These are phyloP conservation scores for Pharmacophagus antenor DNA, from an alignment of 2,888 invertebrate genomes.

Conservation along the genomic window DNA sequence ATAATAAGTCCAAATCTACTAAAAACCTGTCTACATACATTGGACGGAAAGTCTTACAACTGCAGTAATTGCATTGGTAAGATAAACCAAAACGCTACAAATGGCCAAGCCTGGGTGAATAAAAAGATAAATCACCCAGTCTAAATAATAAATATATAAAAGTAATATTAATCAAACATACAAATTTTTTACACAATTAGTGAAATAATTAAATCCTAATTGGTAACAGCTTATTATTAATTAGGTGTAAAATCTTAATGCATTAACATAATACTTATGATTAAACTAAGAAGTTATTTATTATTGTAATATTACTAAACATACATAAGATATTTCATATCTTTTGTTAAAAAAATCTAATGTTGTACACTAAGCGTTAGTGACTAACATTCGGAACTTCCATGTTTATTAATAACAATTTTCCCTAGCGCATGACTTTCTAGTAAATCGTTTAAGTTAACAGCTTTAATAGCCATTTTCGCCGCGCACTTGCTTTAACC, in stretches of 20 bases:
- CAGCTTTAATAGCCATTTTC: constrained; percentile 17
- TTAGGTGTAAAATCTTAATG: too few species aligned
- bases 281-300: background rate
- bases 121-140: background rate
- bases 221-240: too few species aligned
- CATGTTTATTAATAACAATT: constrained; percentile 13
- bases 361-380: background rate
- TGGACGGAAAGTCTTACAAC: background rate
- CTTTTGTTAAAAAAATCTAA: background rate
- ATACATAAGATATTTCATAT: too few species aligned
- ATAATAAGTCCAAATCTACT: background rate
- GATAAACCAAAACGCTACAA: background rate
- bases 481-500: constrained; percentile 18
- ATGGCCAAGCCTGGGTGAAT: background rate
- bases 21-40: background rate
- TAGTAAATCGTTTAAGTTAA: constrained; percentile 24
- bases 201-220: too few species aligned
- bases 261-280: too few species aligned
- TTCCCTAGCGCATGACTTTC: constrained; percentile 13
- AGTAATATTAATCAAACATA: background rate
- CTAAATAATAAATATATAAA: background rate
- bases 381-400: background rate
- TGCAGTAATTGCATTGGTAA: background rate
- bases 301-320: too few species aligned
- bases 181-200: background rate